These are phyloP conservation scores for Drosophila mettleri DNA, from an alignment of 2,888 invertebrate genomes.

Conservation along the genomic window DNA sequence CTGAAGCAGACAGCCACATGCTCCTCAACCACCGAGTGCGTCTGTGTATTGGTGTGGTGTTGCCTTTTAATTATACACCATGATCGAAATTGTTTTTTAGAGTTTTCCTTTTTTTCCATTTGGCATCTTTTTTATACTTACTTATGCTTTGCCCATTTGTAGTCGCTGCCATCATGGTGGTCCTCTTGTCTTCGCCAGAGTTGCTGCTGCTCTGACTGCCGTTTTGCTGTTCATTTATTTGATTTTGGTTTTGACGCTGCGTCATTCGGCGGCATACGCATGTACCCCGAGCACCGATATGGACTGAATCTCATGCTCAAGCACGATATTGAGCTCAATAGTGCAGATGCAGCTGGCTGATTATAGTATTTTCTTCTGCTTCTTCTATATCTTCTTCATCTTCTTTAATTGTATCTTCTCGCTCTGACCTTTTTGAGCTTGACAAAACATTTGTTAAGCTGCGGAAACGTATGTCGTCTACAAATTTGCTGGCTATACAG, in stretches of 20 bases:
- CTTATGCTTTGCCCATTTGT: constrained; percentile 78
- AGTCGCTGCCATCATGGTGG: constrained; percentile 74
- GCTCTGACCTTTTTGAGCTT: constrained; percentile 71
- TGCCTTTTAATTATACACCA: constrained; percentile 80
- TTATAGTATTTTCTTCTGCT: constrained; percentile 28
- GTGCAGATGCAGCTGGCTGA: constrained; percentile 64
- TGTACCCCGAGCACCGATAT: constrained; percentile 52
- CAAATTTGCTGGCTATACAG: constrained; percentile 60
- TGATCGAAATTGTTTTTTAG: constrained; percentile 77
- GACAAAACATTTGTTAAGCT: constrained; percentile 78
- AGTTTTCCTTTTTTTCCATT: constrained; percentile 55
- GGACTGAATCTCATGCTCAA: constrained; percentile 35
- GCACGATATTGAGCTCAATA: constrained; percentile 31
- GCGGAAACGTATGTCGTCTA: constrained; percentile 76
- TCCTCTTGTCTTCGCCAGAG: constrained; percentile 72
- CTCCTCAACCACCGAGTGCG: constrained; percentile 13
- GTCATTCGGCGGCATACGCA: constrained; percentile 66
- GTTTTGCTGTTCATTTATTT: constrained; percentile 75
- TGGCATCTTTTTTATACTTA: constrained; percentile 70
- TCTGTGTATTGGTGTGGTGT: constrained; percentile 43
- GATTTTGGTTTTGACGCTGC: constrained; percentile 76
- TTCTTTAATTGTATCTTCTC: constrained; percentile 31
- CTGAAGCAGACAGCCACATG: constrained; percentile 45
- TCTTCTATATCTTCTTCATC: constrained; percentile 4
- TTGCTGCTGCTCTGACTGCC: constrained; percentile 61